phyloP scores from a whole-genome alignment of 2,113 vertebrate species.

The Pycnonotus jocosus region DNA sequence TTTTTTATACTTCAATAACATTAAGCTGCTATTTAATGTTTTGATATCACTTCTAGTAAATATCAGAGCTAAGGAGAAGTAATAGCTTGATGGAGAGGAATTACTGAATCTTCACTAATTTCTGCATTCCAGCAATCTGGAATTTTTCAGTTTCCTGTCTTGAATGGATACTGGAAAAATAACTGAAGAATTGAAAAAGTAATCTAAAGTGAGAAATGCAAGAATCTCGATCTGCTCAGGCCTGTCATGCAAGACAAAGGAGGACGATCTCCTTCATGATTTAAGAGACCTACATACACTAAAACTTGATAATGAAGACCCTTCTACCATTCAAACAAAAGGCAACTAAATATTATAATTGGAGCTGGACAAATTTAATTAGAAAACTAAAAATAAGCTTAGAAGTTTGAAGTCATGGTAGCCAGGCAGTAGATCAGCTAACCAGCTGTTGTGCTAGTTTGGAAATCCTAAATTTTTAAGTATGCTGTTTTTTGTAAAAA shows the following conservation, averaged over 20 bases:
- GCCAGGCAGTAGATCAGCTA: neutral
- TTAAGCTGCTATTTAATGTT: neutral
- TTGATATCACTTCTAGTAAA: neutral
- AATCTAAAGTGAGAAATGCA: neutral
- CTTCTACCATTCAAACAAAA: neutral
- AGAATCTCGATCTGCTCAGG: neutral
- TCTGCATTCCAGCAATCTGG: neutral
- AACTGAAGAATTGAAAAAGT: neutral
- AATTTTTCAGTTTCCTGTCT: neutral
- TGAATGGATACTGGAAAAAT: neutral
- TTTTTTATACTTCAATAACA: neutral
- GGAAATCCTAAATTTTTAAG: neutral
- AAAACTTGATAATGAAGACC: neutral
- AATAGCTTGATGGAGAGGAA: neutral
- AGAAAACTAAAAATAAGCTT: neutral
- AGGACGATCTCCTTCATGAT: neutral
- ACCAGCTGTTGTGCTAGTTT: neutral
- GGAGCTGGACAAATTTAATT: neutral
- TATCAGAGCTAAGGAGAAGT: neutral
- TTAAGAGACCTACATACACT: neutral
- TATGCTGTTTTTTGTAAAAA: neutral
- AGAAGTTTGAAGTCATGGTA: neutral
- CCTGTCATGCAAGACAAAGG: neutral
- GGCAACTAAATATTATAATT: neutral
- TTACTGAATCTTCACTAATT: neutral